Evolutionary conservation across 2,113 vertebrate genomes (phyloP).

Genomic region (Cochlearius cochlearius): DNA sequence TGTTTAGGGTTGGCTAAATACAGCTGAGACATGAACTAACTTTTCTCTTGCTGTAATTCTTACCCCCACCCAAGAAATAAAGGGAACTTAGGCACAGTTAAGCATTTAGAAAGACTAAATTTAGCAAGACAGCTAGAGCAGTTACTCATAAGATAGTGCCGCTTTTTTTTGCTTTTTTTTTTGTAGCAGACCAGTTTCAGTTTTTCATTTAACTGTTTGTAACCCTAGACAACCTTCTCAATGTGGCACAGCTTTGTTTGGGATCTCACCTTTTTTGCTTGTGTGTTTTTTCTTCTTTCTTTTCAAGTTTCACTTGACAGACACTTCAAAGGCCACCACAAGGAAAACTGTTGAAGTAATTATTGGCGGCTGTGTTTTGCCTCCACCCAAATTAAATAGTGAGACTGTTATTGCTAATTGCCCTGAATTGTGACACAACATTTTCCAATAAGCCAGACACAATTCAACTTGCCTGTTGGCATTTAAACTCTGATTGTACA

Average conservation of each 20-base stretch:
- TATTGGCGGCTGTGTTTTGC: background rate
- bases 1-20: background rate
- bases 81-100: background rate
- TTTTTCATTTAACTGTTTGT: background rate
- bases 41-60: background rate
- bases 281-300: background rate
- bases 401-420: background rate
- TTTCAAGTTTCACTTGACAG: background rate
- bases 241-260: background rate
- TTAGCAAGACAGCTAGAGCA: background rate
- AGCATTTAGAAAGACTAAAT: background rate
- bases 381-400: background rate
- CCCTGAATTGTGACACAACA: background rate
- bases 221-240: background rate
- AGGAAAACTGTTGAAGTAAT: conserved; percentile 9
- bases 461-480: background rate
- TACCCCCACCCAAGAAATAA: background rate
- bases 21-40: background rate
- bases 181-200: background rate
- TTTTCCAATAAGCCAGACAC: background rate
- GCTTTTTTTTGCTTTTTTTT: background rate
- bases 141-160: background rate
- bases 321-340: background rate
- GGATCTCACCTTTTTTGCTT: background rate
- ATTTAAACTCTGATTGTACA: background rate